phyloP scores from a whole-genome alignment of 1,140 invertebrate species.

The Condylostylus longicornis region DNA sequence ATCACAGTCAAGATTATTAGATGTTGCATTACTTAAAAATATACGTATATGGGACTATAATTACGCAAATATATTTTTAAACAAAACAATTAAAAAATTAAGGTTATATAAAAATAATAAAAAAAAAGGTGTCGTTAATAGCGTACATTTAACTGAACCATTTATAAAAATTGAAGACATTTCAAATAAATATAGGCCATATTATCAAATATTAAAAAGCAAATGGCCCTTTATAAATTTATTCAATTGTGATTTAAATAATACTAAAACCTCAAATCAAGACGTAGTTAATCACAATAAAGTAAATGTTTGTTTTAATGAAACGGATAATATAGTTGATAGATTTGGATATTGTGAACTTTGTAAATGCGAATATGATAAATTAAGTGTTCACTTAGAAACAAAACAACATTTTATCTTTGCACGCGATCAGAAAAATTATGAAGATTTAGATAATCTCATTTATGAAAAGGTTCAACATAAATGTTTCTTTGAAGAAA shows the following conservation, averaged over 20 bases:
- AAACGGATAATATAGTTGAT: conserved; percentile 21
- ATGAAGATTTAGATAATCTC: conserved; percentile 48
- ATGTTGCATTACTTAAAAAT: background rate
- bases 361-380: conserved; percentile 52
- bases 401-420: conserved; percentile 55
- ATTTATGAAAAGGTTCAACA: no score
- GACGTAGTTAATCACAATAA: conserved; percentile 5
- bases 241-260: conserved; percentile 8
- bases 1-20: conserved; percentile 1
- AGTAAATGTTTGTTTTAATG: conserved; percentile 11
- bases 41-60: conserved; percentile 35
- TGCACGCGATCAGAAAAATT: conserved; percentile 53
- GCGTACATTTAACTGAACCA: conserved; percentile 19
- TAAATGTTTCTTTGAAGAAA: no score
- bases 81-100: conserved; percentile 22
- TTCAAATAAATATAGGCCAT: conserved; percentile 24
- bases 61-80: conserved; percentile 32
- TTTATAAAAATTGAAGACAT: conserved; percentile 27
- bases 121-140: conserved; percentile 5
- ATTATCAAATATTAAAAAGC: conserved; percentile 29
- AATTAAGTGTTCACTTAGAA: conserved; percentile 47
- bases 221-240: conserved; percentile 30
- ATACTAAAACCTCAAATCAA: conserved; percentile 1
- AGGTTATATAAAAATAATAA: conserved; percentile 16
- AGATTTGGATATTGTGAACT: conserved; percentile 58